Conservation (phyloP, 2,888 invertebrate genomes). For the Nebria salina region DNA sequence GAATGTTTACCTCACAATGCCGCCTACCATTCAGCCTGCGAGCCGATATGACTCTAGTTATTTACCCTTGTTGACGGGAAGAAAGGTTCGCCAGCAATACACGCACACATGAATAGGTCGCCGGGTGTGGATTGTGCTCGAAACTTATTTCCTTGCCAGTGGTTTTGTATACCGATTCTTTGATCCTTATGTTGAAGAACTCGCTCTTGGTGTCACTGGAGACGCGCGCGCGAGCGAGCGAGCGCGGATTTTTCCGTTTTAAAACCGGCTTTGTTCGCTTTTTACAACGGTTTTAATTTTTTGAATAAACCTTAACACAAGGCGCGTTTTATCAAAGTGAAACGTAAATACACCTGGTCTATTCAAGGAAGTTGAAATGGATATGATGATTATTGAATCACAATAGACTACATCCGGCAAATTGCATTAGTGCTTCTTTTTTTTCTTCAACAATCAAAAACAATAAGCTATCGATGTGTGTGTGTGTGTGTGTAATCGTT, state of each 20-base stretch:
- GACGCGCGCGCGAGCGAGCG: background rate
- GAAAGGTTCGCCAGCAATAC: background rate
- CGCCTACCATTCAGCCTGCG: background rate
- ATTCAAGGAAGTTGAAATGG: background rate
- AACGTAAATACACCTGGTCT: background rate
- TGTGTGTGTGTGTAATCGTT: too few relatives aligned
- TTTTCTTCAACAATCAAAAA: too few relatives aligned
- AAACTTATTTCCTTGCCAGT: background rate
- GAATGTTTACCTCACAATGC: background rate
- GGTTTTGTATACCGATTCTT: background rate
- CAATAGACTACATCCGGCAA: too few relatives aligned
- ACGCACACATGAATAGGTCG: background rate
- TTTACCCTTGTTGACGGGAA: conserved; percentile 1
- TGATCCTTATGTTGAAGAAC: background rate
- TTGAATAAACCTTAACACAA: background rate
- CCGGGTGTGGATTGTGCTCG: background rate
- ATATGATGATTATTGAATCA: background rate
- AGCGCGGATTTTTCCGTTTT: background rate
- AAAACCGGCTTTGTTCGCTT: background rate
- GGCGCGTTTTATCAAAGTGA: background rate
- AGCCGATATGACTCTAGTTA: background rate
- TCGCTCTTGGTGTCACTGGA: background rate
- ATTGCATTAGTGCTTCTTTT: too few relatives aligned
- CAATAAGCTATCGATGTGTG: too few relatives aligned
- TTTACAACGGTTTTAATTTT: conserved; percentile 1